These are phyloP conservation scores for Anthoptus insignis DNA, from an alignment of 2,888 invertebrate species.

Conservation along the genomic window DNA sequence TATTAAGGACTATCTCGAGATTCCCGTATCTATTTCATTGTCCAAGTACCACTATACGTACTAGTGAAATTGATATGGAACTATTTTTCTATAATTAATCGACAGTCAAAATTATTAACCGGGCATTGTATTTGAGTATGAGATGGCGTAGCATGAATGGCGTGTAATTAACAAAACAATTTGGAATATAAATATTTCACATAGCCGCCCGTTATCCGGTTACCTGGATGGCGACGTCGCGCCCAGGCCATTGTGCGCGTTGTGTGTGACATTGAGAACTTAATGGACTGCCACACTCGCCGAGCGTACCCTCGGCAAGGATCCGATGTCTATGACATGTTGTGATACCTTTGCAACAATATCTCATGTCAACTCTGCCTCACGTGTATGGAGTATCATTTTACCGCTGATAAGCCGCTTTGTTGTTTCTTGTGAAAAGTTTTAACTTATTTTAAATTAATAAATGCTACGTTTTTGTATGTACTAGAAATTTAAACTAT, in stretches of 20 bases:
- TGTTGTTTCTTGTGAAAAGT: background rate
- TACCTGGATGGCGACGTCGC: conserved; percentile 59
- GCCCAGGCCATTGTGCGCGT: conserved; percentile 66
- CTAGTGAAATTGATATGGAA: background rate
- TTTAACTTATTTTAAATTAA: no score
- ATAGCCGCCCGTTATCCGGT: conserved; percentile 61
- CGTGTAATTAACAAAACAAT: conserved; percentile 29
- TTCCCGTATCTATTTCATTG: conserved; percentile 39
- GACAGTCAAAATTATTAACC: background rate
- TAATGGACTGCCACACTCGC: conserved; percentile 76
- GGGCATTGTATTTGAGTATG: conserved; percentile 10
- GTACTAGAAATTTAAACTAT: no score
- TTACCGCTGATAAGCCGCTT: background rate
- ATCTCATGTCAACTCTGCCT: background rate
- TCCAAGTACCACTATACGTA: conserved; percentile 8
- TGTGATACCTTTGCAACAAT: conserved; percentile 4
- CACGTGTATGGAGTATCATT: conserved; percentile 3
- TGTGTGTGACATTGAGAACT: conserved; percentile 77
- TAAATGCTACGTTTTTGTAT: no score
- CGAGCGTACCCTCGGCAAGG: conserved; percentile 43
- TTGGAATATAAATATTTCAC: conserved; percentile 28
- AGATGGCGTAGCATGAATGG: conserved; percentile 4
- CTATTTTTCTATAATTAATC: background rate
- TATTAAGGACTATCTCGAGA: conserved; percentile 71
- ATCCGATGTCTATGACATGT: conserved; percentile 33